These are phyloP conservation scores for Mareca strepera DNA, from an alignment of 2,797 vertebrate species.

Conservation along the genomic window DNA sequence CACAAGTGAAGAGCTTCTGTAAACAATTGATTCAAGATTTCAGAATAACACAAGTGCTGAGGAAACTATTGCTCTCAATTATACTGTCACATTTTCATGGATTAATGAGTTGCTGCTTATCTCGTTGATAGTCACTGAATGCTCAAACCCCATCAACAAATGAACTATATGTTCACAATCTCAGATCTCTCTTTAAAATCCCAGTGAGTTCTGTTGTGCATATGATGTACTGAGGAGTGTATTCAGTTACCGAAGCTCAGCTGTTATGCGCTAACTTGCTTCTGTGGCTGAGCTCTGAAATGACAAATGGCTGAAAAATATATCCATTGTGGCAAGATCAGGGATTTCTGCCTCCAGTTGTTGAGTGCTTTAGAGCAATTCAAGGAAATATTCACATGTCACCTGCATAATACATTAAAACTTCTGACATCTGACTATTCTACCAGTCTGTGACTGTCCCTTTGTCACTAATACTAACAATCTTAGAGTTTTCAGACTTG, in stretches of 20 bases:
- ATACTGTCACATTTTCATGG: not conserved
- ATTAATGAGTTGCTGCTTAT: constrained; percentile 54
- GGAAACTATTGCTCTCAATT: constrained; percentile 13
- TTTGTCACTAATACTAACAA: not conserved
- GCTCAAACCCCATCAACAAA: not conserved
- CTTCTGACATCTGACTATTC: not conserved
- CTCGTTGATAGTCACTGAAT: not conserved
- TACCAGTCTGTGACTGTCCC: not conserved
- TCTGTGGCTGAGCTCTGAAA: constrained; percentile 14
- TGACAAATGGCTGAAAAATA: constrained; percentile 11
- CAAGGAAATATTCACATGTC: not conserved
- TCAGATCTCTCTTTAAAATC: constrained; percentile 11
- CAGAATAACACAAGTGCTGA: constrained; percentile 42
- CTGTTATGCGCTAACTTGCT: not conserved
- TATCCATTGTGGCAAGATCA: not conserved
- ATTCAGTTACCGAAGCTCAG: not conserved
- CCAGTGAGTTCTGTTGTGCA: not conserved
- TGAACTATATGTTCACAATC: constrained; percentile 23
- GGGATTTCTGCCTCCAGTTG: constrained; percentile 3
- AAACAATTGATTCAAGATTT: constrained; percentile 54
- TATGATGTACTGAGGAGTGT: not conserved
- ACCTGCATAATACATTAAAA: not conserved
- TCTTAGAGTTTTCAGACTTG: not conserved
- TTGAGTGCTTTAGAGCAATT: not conserved
- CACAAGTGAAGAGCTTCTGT: constrained; percentile 61